A percentile compares a stretch with the other conserved stretches of the same genome.
phyloP scores from a whole-genome alignment of 1,140 invertebrate species.

The Centruroides vittatus region DNA sequence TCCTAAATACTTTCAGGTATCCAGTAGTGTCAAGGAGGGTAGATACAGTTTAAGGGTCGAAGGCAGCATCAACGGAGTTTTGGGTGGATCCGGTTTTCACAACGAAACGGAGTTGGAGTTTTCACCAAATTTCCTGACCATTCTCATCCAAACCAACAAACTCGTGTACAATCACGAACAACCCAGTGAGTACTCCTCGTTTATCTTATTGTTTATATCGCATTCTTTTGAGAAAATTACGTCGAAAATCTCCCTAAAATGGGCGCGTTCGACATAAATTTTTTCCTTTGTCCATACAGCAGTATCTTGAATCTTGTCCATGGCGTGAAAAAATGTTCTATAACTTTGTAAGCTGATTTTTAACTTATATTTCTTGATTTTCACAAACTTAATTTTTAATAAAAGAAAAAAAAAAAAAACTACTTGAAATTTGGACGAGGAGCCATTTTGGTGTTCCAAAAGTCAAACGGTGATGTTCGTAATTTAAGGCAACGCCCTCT shows the following conservation, averaged over 20 bases:
- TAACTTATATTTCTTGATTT: no score
- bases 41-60: constrained; percentile 30
- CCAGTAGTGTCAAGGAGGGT: constrained; percentile 23
- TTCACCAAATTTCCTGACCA: constrained; percentile 32
- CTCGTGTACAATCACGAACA: constrained; percentile 32
- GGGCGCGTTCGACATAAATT: neutral
- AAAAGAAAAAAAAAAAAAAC: no score
- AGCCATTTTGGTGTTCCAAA: no score
- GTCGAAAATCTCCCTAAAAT: neutral
- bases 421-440: no score
- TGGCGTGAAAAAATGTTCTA: no score
- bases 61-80: constrained; percentile 26
- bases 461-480: no score
- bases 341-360: no score
- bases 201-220: neutral
- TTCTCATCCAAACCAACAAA: constrained; percentile 33
- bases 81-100: constrained; percentile 29
- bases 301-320: no score
- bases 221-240: neutral
- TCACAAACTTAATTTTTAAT: no score
- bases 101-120: constrained; percentile 27
- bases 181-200: constrained; percentile 21
- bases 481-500: no score
- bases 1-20: constrained; percentile 21
- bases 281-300: no score